Evolutionary conservation across 1,140 invertebrate species (phyloP), one percentile per base, ranked within the genome.

Genomic region (Drosophila nikananu): DNA sequence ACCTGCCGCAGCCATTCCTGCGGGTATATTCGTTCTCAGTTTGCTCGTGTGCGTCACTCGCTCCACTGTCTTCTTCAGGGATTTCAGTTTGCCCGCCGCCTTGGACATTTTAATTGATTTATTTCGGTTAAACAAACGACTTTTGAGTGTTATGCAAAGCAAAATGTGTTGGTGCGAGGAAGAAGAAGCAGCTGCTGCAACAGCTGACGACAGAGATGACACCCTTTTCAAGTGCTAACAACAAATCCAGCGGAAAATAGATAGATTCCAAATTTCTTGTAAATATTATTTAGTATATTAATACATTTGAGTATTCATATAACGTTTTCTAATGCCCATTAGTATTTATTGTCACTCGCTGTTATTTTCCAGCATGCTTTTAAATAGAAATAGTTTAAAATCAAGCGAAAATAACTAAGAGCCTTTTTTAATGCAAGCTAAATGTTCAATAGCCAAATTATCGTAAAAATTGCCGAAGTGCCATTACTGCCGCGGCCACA

Each of bases 1-100:
- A 25, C 97, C 97, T 27, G 97, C 95, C 37, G 95, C 94, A 52
- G 98, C 98, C 95, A 97, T 95, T 66, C 97, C 97, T 19, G 98
- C 97, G 10, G 97, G 97, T 91, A 99, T 97, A 94, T 96, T 95
- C 6, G 96, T 96, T 79, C 94, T 95, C 58, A 98, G 93, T 91
- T 95, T 95, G 8, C 95, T 95, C 8, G 94, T 94, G 92, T 98
- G 97, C 60, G 96, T 94, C 13, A 98, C 92, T 92, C 97, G 97
- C 54, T 96, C 95, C 0, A 94, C 93, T 2, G 94, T 93, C 93
- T 97, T 96, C 91, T 96, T 97, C 67, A 95, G 86, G 8, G 94
- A 94, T 93, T 95, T 96, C 54, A 97, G 92, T 89, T 95, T 95
- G 54, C 94, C 93, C 6, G 94, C 94, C 25, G 94, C 94, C 92